Conservation (phyloP, 2,113 vertebrate species). For the Plecotus auritus region DNA sequence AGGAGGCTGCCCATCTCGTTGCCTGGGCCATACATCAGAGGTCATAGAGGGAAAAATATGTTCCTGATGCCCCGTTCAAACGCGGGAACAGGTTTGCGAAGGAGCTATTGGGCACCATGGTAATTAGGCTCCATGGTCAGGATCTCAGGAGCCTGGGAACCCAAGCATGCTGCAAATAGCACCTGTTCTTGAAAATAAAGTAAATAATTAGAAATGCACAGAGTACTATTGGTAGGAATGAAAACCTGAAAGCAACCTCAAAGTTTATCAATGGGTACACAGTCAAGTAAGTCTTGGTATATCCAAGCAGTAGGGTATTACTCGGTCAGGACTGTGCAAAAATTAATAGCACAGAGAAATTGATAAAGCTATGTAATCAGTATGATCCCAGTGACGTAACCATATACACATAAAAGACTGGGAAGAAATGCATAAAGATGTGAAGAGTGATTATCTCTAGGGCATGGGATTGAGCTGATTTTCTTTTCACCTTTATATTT, state of each 20-base stretch:
- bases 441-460: background rate
- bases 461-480: background rate
- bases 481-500: background rate
- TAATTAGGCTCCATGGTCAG: background rate
- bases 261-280: background rate
- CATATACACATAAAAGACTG: background rate
- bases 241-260: background rate
- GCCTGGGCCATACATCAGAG: background rate
- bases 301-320: background rate
- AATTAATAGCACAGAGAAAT: background rate
- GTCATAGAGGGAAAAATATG: no score
- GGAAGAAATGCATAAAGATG: background rate
- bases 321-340: background rate
- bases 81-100: background rate
- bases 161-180: background rate
- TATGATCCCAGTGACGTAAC: background rate
- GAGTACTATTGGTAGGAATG: background rate
- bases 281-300: background rate
- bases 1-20: background rate
- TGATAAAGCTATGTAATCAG: background rate
- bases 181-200: background rate
- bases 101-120: background rate
- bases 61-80: background rate
- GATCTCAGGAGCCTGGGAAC: constrained; percentile 1
- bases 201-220: background rate